Base-by-base conservation (phyloP, 2,113 vertebrate genomes). In the Chloebia gouldiae region DNA sequence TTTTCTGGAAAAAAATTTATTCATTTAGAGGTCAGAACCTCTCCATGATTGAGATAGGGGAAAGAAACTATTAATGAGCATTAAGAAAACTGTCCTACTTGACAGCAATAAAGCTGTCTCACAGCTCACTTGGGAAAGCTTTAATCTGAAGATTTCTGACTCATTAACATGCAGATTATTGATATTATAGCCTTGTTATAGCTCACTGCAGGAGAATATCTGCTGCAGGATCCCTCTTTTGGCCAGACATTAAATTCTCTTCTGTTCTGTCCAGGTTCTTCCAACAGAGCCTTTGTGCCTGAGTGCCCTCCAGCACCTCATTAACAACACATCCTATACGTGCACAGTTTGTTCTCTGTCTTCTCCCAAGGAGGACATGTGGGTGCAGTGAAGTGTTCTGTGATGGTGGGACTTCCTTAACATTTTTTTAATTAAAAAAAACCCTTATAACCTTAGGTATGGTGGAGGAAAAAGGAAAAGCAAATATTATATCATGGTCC, bases 111-210 rank as follows among this genome's bases (percentile, higher is more conserved):
- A 87, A 94, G 69, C 57, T 84, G 59, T 90, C 63, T 88, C 81
- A 92, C 31, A 79, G 73, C 45, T 73, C 81, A 77, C 66, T 59
- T 65, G 84, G 81, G 89, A 92, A 90, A 82, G 51, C 16, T 85
- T 96, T 76, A 65, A 80, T 63, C 63, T 91, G 50, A 82, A 94
- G 63, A 73, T 69, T 91, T 93, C 81, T 94, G 42, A 85, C 59
- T 87, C 81, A 82, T 95, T 95, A 91, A 53, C 56, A 85, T 65
- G 70, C n/a, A 92, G 81, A 87, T 95, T 95, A 88, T 80, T 94
- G 95, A 87, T 91, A 82, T 81, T 79, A 92, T n/a, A 76, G 40
- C 70, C 84, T 57, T 42, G 44, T 56, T 76, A 51, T 23, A 81
- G 45, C 54, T 79, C 0, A 0, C 35, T 91, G 73, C 45, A 91